Conservation (phyloP, 1,140 invertebrate genomes). For the Leptoteleia sp. region DNA sequence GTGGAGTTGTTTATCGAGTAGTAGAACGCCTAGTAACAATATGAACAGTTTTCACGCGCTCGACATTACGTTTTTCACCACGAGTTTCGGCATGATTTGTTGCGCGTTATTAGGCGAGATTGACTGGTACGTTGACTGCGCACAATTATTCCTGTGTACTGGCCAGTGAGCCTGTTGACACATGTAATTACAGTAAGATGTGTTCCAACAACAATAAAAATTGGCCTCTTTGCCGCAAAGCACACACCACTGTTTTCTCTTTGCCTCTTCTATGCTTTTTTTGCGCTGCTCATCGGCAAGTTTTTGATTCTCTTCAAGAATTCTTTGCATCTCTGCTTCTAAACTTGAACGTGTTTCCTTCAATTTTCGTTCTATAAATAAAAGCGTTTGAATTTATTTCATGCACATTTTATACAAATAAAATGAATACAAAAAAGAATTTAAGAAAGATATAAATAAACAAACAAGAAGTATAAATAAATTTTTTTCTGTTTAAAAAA, state of each 20-base stretch:
- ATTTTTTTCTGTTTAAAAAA: too few species aligned
- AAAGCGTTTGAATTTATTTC: slow-evolving; percentile 6
- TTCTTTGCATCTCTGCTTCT: slow-evolving; percentile 85
- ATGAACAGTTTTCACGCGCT: slow-evolving; percentile 52
- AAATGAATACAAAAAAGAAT: too few species aligned
- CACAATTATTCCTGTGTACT: slow-evolving; percentile 82
- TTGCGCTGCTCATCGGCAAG: slow-evolving; percentile 84
- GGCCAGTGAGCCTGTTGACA: slow-evolving; percentile 90
- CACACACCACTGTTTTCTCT: slow-evolving; percentile 93
- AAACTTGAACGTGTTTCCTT: slow-evolving; percentile 85
- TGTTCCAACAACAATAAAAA: slow-evolving; percentile 97
- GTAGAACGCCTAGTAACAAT: not conserved
- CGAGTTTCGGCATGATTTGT: slow-evolving; percentile 73
- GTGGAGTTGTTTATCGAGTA: slow-evolving; percentile 4
- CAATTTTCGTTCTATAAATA: slow-evolving; percentile 80
- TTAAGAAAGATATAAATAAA: too few species aligned
- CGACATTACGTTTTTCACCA: slow-evolving; percentile 67
- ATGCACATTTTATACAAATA: too few species aligned
- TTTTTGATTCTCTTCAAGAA: slow-evolving; percentile 83
- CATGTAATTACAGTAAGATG: slow-evolving; percentile 93
- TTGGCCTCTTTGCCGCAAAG: slow-evolving; percentile 92
- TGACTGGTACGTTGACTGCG: slow-evolving; percentile 64
- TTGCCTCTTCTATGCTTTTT: slow-evolving; percentile 87
- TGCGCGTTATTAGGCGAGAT: slow-evolving; percentile 43
- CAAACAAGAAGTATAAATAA: too few species aligned